These are phyloP conservation scores for Aegotheles bennettii DNA, from an alignment of 2,113 vertebrate species.

Conservation along the genomic window DNA sequence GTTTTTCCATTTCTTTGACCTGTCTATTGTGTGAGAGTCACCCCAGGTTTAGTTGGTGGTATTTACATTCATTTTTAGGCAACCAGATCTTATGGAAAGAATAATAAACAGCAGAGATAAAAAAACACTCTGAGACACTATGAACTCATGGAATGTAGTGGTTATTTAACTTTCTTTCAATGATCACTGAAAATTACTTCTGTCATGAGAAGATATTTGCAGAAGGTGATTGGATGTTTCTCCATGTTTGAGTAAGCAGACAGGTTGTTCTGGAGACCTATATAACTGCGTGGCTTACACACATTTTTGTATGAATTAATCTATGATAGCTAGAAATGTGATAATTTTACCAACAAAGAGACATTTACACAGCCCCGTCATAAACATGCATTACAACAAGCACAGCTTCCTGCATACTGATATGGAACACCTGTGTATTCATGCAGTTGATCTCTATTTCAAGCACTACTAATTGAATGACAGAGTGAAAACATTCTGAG, in stretches of 20 bases:
- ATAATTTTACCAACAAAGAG: background rate
- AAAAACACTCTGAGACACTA: background rate
- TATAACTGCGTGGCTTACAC: rapidly evolving
- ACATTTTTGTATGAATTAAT: background rate
- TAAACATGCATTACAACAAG: background rate
- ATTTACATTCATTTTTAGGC: background rate
- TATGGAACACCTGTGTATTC: background rate
- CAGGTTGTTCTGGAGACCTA: background rate
- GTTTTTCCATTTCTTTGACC: background rate
- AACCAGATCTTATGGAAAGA: background rate
- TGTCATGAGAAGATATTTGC: background rate
- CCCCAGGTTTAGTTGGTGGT: background rate
- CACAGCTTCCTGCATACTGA: background rate
- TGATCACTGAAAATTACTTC: background rate
- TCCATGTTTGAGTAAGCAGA: background rate
- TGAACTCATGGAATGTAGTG: background rate
- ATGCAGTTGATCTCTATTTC: background rate
- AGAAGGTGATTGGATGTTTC: background rate
- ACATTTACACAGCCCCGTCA: background rate
- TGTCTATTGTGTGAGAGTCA: background rate
- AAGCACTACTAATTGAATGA: background rate
- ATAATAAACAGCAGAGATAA: background rate
- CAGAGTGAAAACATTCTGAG: background rate
- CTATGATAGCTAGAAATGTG: background rate
- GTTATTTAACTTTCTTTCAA: background rate